Evolutionary conservation across 2,888 invertebrate species (phyloP), one percentile per base, ranked within the genome.

Genomic region (Xestia ashworthii): DNA sequence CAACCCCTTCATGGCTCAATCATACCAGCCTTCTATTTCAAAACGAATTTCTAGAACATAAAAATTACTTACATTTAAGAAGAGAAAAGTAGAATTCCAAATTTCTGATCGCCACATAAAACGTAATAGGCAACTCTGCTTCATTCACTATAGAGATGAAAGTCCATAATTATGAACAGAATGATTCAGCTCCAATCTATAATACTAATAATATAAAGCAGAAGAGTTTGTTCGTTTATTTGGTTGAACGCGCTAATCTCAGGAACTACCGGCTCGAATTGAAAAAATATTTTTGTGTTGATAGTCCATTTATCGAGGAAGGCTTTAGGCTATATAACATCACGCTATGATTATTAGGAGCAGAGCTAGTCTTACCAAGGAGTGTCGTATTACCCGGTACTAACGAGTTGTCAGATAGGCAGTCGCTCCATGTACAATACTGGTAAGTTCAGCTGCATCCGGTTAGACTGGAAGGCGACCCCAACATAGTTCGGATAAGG

Each of bases 81-180:
- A 77, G 19, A 73, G 72, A 69, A 82, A 85, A 70, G 38, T 73
- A 58, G 14, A 53, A 64, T 46, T 71, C 38, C 12, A 3, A 46
- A 46, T 46, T 46, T 46, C 46, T 41, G 38, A 68, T 62, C 53
- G 14, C 12, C 6, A 50, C 67, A 73, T 83, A 73, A 85, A 73
- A 74, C 38, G 19, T 76, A 65, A 76, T 41, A 9, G 41, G 25
- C 8, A 32, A 9, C 12, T 65, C 38, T 41, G 16, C 44, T 74
- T 70, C 60, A 69, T 71, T 74, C 41, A 64, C 58, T 74, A 72
- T 72, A 74, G 70, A 70, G 9, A 71, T 65, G 78, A 83, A 80
- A 80, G 62, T 5, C 65, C 1, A 50, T 60, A 65, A 74, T 74
- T 69, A 74, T 65, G 14, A 25, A 71, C 77, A 46, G 81, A 75